Conservation (phyloP, 2,113 vertebrate genomes). For the Seriola aureovittata region DNA sequence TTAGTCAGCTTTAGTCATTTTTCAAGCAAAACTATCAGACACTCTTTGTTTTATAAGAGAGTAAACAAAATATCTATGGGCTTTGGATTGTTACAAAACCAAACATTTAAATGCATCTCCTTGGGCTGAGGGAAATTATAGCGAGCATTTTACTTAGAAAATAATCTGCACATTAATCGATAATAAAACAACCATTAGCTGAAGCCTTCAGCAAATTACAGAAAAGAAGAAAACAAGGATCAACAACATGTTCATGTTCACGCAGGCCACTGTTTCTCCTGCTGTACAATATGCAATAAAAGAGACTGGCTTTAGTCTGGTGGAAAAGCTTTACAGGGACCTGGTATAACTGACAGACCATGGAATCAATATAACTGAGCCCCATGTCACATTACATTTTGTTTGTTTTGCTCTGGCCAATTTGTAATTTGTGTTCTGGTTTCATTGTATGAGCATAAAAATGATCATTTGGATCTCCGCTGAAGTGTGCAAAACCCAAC, state of each 20-base stretch:
- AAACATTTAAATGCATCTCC: not conserved
- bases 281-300: not conserved
- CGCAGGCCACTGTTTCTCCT: not conserved
- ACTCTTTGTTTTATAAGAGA: not conserved
- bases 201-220: not conserved
- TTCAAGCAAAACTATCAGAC: not conserved
- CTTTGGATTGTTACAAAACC: constrained; percentile 1
- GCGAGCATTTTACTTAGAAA: not conserved
- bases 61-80: not conserved
- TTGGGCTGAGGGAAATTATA: not conserved
- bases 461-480: constrained; percentile 59
- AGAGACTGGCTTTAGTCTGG: not conserved
- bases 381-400: constrained; percentile 63
- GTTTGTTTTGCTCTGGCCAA: constrained; percentile 65
- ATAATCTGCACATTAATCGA: not conserved
- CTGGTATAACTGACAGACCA: constrained; percentile 67
- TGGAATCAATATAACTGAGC: constrained; percentile 67
- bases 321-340: constrained; percentile 35
- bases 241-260: not conserved
- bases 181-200: not conserved
- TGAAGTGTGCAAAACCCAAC: constrained; percentile 58
- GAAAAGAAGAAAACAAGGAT: not conserved
- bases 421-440: constrained; percentile 68
- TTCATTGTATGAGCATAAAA: constrained; percentile 65
- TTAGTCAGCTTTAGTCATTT: not conserved